Base-by-base conservation (phyloP, 2,797 vertebrate genomes). In the Tapirus indicus region DNA sequence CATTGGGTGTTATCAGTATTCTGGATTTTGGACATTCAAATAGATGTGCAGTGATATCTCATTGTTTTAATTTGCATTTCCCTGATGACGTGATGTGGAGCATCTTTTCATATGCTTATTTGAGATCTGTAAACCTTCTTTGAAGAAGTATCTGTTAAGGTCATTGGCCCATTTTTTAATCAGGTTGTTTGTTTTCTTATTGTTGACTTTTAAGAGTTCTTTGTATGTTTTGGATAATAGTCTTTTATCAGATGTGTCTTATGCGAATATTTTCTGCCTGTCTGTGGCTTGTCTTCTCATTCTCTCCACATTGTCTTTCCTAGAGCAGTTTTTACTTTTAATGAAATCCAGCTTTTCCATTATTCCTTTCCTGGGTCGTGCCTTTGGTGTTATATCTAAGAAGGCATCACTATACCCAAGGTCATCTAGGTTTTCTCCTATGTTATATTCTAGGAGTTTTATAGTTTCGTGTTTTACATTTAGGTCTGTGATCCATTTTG, bases 71-170 rank as follows among this genome's bases (percentile, higher is more conserved):
- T 41, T 82, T 88, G n/a, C 7, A 88, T 88, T n/a, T 60, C 54
- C 62, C 85, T 62, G 41, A 83, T 68, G 71, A 77, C n/a, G 6
- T 88, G 41, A 88, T 88, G 1, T 83, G 21, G 38, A 92, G 12
- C n/a, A 60, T 82, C n/a, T 75, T 83, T 88, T 87, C 54, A 90
- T 91, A 85, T 69, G 74, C 35, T 79, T 91, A 54, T 47, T 72
- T 71, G 74, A 29, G 18, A 47, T 91, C 64, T 80, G 14, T 83
- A 88, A 32, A 77, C 77, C 35, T 60, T 74, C n/a, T 72, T 86
- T 91, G 23, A n/a, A 77, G 60, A 77, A n/a, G 29, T 83, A 20
- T 74, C 38, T 66, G 2, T 66, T 82, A 80, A 49, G 52, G 10
- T 83, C 49, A 79, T 72, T 72, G 54, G 25, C 66, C 41, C 1